Conservation (phyloP, 23 tunicate genomes). For the Trididemnum clinides region DNA sequence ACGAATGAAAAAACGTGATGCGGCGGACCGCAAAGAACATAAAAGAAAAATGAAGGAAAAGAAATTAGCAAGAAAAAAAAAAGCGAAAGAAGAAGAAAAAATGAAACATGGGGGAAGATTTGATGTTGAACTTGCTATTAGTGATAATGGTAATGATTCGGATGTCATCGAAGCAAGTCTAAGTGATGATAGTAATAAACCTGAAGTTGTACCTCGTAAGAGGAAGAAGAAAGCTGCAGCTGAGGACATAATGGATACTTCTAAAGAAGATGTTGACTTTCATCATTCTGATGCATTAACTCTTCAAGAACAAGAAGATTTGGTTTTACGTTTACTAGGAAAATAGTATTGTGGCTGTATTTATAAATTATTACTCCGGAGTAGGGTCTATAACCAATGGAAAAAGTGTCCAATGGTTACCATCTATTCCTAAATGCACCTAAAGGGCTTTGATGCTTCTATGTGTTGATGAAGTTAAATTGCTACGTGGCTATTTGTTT, state of each 20-base stretch:
- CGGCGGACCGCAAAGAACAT: conserved; percentile 49
- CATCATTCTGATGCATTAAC: neutral
- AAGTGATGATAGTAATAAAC: too few species aligned
- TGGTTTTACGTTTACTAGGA: conserved; percentile 15
- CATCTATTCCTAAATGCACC: too few species aligned
- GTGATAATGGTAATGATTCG: neutral
- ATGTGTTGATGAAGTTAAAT: too few species aligned
- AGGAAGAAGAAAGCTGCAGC: neutral
- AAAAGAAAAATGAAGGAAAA: conserved; percentile 23
- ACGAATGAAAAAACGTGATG: conserved; percentile 63
- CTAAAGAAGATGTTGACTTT: neutral
- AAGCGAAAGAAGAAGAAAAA: conserved; percentile 38
- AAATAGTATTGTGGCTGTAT: too few species aligned
- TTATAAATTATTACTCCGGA: too few species aligned
- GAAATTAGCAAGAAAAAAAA: conserved; percentile 33
- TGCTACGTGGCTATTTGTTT: too few species aligned
- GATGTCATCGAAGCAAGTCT: neutral
- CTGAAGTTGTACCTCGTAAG: neutral
- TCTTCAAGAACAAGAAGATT: conserved; percentile 28
- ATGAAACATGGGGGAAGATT: neutral
- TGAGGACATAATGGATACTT: neutral
- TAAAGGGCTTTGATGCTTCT: too few species aligned
- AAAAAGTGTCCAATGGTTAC: too few species aligned
- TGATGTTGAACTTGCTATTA: neutral
- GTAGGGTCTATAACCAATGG: too few species aligned